Percentiles rank a stretch among this genome's conserved stretches.
phyloP scores from a whole-genome alignment of 2,797 vertebrate species.

The Gephyroberyx darwinii region DNA sequence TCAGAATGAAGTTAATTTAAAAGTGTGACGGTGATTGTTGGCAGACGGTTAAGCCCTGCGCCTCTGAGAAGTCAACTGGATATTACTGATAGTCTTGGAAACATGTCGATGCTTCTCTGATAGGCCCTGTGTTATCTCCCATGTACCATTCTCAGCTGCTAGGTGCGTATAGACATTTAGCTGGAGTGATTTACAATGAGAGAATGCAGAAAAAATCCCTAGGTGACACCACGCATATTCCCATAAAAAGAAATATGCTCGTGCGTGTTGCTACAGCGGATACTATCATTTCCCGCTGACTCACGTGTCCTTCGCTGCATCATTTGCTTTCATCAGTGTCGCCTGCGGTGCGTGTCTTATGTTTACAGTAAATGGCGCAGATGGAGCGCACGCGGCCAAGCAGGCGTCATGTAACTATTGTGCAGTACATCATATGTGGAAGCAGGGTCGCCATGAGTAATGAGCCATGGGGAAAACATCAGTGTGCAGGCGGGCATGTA shows the following conservation, averaged over 20 bases:
- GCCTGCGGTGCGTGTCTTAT: neutral
- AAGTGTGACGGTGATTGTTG: neutral
- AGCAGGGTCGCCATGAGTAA: neutral
- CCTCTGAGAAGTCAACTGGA: neutral
- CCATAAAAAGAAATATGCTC: neutral
- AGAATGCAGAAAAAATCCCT: too few species aligned
- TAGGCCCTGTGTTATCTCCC: neutral
- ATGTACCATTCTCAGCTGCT: too few species aligned
- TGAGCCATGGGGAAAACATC: neutral
- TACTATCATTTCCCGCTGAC: neutral
- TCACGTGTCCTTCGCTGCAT: neutral
- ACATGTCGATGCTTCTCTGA: neutral
- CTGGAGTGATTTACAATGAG: too few species aligned
- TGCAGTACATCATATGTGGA: neutral
- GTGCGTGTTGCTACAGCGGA: too few species aligned
- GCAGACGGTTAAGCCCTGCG: neutral
- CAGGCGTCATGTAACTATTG: neutral
- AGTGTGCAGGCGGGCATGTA: neutral
- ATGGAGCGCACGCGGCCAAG: neutral
- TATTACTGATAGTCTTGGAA: neutral
- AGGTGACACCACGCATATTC: neutral
- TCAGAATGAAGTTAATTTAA: constrained; percentile 2
- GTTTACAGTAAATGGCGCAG: too few species aligned
- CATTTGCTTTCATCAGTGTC: neutral
- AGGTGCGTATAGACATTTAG: too few species aligned